Conservation (phyloP, 2,888 invertebrate species). For the Tolmerus cingulatus region DNA sequence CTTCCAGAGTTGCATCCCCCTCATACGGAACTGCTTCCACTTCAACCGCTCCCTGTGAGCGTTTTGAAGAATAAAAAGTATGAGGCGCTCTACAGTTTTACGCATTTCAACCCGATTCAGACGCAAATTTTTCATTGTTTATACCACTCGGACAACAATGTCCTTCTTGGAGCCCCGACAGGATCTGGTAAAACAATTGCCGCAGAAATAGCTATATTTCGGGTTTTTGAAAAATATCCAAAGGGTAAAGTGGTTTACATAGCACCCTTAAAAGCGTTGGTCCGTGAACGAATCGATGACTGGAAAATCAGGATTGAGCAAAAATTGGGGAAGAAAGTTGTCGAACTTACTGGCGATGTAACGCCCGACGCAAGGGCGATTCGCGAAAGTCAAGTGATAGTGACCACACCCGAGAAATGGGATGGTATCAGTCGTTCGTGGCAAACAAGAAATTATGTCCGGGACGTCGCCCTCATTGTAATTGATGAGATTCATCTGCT, state of each 20-base stretch:
- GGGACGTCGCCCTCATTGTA: conserved; percentile 87
- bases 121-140: conserved; percentile 97
- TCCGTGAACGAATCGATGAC: conserved; percentile 94
- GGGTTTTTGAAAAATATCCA: conserved; percentile 84
- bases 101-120: conserved; percentile 98
- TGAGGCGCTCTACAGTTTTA: conserved; percentile 86
- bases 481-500: conserved; percentile 99
- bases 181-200: conserved; percentile 98
- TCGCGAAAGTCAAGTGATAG: conserved; percentile 86
- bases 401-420: conserved; percentile 99
- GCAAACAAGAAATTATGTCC: conserved; percentile 96
- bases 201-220: conserved; percentile 96
- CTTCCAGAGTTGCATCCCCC: conserved; percentile 91
- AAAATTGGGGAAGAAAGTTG: conserved; percentile 80
- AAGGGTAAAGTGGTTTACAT: conserved; percentile 93
- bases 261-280: conserved; percentile 96
- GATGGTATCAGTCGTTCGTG: conserved; percentile 98
- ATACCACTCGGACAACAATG: conserved; percentile 93
- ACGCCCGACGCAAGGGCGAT: conserved; percentile 87
- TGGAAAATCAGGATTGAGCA: conserved; percentile 86
- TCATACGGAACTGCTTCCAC: conserved; percentile 88
- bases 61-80: conserved; percentile 80
- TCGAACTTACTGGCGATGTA: conserved; percentile 94
- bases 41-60: conserved; percentile 88
- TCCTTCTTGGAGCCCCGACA: conserved; percentile 82